Conservation (phyloP, 1,140 invertebrate genomes). For the Hormaphis cornu region DNA sequence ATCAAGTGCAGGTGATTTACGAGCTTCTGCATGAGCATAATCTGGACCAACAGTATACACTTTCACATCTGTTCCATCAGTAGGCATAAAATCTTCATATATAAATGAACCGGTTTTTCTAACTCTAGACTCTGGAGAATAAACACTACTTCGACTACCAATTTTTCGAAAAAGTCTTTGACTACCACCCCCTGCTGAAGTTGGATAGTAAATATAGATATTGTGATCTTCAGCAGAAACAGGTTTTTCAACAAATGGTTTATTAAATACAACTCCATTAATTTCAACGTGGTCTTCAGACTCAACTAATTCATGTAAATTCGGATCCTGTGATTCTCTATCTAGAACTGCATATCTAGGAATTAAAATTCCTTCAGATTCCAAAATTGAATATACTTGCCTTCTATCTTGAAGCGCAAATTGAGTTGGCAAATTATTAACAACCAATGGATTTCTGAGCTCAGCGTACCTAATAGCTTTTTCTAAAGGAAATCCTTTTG, state of each 20-base stretch:
- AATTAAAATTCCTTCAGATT: constrained; percentile 91
- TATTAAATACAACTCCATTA: constrained; percentile 93
- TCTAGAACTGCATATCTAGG: constrained; percentile 95
- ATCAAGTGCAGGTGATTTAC: constrained; percentile 95
- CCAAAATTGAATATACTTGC: constrained; percentile 89
- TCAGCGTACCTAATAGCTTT: constrained; percentile 58
- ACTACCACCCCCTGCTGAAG: constrained; percentile 93
- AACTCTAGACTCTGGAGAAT: constrained; percentile 91
- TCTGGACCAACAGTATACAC: constrained; percentile 92
- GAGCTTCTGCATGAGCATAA: constrained; percentile 97
- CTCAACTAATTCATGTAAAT: constrained; percentile 85
- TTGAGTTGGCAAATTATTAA: constrained; percentile 98
- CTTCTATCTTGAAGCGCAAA: constrained; percentile 82
- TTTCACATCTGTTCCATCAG: constrained; percentile 90
- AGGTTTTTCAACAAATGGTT: constrained; percentile 98
- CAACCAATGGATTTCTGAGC: constrained; percentile 87
- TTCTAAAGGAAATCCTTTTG: constrained; percentile 93
- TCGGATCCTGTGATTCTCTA: constrained; percentile 81
- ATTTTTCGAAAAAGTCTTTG: constrained; percentile 97
- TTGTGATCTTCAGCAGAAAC: constrained; percentile 99
- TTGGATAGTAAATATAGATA: constrained; percentile 99
- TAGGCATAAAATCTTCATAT: constrained; percentile 99
- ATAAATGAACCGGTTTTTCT: constrained; percentile 96
- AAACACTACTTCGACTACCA: constrained; percentile 94
- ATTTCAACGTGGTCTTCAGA: constrained; percentile 98